Evolutionary conservation across 2,888 invertebrate species (phyloP).

Genomic region (Buathra laborator): DNA sequence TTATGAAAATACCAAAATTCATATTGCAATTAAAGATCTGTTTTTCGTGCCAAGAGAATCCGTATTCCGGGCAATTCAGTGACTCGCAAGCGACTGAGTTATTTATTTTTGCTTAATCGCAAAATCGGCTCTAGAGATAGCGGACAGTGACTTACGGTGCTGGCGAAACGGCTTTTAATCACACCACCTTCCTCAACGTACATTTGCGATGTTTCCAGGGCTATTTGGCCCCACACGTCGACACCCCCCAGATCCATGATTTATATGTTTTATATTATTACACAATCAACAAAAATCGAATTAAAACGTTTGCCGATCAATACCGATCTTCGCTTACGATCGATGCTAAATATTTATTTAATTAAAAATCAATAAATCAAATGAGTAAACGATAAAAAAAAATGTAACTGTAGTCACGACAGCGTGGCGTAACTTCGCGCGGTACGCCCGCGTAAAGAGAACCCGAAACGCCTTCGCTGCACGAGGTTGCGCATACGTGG

Average conservation of each 20-base stretch:
- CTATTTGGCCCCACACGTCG: constrained; percentile 96
- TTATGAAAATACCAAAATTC: background rate
- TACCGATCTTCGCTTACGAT: background rate
- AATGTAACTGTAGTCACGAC: constrained; percentile 12
- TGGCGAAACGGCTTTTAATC: constrained; percentile 93
- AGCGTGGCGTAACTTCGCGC: constrained; percentile 22
- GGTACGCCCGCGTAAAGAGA: constrained; percentile 45
- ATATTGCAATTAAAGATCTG: constrained; percentile 19
- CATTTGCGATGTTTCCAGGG: constrained; percentile 94
- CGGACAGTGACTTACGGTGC: constrained; percentile 89
- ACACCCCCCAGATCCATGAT: constrained; percentile 89
- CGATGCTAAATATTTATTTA: background rate
- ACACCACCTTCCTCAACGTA: constrained; percentile 93
- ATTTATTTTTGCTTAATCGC: background rate
- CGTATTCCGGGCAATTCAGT: constrained; percentile 9
- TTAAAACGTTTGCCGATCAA: background rate
- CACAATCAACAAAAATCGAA: constrained; percentile 1
- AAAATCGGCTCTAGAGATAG: background rate
- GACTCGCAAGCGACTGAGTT: no score
- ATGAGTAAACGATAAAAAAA: constrained; percentile 8
- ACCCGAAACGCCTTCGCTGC: constrained; percentile 42
- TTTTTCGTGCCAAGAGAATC: background rate
- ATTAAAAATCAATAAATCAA: background rate
- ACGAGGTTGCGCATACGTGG: constrained; percentile 57
- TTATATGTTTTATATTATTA: constrained; percentile 55